phyloP scores from a whole-genome alignment of 2,888 invertebrate genomes.

The Dicranocentrus wangi region DNA sequence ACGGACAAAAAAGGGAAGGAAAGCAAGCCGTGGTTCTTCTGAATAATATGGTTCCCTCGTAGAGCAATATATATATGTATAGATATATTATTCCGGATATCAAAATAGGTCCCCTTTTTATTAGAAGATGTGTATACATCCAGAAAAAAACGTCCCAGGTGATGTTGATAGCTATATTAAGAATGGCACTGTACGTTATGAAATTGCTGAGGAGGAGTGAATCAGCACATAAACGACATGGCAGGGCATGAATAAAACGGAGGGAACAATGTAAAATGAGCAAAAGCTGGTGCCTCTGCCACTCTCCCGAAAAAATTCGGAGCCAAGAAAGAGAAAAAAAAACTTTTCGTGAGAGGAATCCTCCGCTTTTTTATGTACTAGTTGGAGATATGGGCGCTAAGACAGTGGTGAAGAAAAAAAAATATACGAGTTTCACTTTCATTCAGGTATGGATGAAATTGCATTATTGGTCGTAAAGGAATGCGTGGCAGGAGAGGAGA shows the following conservation, averaged over 20 bases:
- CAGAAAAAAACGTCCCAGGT: slow-evolving; percentile 42
- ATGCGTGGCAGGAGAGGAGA: slow-evolving; percentile 21
- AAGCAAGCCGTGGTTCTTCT: slow-evolving; percentile 19
- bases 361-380: slow-evolving; percentile 20
- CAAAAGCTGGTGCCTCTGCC: neutral
- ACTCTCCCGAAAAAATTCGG: neutral
- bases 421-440: slow-evolving; percentile 12
- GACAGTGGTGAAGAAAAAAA: slow-evolving; percentile 3
- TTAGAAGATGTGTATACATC: neutral
- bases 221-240: slow-evolving; percentile 48
- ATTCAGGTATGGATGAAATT: slow-evolving; percentile 49
- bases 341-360: slow-evolving; percentile 14
- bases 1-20: slow-evolving; percentile 31
- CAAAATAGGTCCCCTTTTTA: neutral
- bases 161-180: slow-evolving; percentile 56
- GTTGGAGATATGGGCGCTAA: no score
- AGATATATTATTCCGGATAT: neutral
- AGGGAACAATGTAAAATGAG: slow-evolving; percentile 1
- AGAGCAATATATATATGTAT: neutral
- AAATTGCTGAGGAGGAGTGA: slow-evolving; percentile 45
- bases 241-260: slow-evolving; percentile 15
- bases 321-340: slow-evolving; percentile 7
- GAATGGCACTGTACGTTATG: slow-evolving; percentile 39
- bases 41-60: slow-evolving; percentile 6
- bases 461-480: slow-evolving; percentile 52